Evolutionary conservation across 1,140 invertebrate species (phyloP).

Genomic region (Apis cerana): DNA sequence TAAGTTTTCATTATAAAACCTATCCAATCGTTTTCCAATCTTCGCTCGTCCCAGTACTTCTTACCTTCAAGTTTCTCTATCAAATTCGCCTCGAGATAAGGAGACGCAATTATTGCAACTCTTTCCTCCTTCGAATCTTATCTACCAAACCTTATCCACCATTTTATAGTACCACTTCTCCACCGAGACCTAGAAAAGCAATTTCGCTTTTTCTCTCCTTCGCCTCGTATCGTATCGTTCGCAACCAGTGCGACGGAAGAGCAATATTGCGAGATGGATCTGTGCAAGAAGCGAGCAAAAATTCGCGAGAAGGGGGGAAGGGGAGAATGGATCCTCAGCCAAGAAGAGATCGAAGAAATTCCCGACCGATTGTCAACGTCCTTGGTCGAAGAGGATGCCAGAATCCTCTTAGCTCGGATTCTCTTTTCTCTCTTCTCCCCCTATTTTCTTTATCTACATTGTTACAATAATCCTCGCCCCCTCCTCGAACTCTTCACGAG

Average conservation of each 20-base stretch:
- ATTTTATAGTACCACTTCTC: not conserved
- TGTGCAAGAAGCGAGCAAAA: not conserved
- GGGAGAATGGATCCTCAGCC: not conserved
- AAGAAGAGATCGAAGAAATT: not conserved
- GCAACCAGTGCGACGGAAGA: not conserved
- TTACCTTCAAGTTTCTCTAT: not conserved
- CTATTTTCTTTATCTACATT: conserved; percentile 36
- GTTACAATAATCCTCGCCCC: conserved; percentile 34
- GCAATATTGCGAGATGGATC: not conserved
- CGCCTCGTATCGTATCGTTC: too few species aligned
- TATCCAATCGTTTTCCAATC: not conserved
- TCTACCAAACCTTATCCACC: not conserved
- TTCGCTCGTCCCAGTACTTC: not conserved
- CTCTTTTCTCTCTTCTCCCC: not conserved
- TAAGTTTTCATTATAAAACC: too few species aligned
- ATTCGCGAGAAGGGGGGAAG: not conserved
- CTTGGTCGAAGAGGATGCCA: conserved; percentile 14
- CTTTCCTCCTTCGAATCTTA: not conserved
- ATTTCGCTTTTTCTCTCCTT: not conserved
- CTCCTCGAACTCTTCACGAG: conserved; percentile 18
- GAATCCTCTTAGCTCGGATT: conserved; percentile 34
- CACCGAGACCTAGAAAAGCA: not conserved
- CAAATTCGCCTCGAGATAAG: not conserved
- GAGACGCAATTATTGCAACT: not conserved
- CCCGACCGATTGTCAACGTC: conserved; percentile 33